Conservation (phyloP, 1,140 invertebrate genomes). For the Paralvinella palmiformis region DNA sequence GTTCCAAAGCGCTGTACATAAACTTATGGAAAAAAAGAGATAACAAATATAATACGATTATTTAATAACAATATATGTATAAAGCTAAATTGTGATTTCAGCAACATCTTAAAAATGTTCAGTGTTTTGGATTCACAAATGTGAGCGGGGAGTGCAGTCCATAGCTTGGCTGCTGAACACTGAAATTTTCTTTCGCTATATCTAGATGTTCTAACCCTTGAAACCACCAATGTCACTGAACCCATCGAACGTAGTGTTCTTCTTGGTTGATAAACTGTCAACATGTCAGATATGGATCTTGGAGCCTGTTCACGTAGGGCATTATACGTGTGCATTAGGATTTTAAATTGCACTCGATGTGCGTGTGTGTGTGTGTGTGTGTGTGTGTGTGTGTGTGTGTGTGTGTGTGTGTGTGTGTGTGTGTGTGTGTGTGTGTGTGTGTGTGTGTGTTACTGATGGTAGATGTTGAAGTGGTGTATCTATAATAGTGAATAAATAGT, state of each 20-base stretch:
- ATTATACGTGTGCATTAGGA: background rate
- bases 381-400: slow-evolving; percentile 15
- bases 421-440: slow-evolving; percentile 15
- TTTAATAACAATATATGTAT: too few relatives aligned
- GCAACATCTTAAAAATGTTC: too few relatives aligned
- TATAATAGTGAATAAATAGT: too few relatives aligned
- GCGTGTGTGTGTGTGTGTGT: slow-evolving; percentile 9
- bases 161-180: too few relatives aligned
- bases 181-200: too few relatives aligned
- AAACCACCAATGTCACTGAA: background rate
- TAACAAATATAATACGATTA: too few relatives aligned
- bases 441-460: slow-evolving; percentile 14
- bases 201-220: background rate
- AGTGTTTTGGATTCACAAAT: too few relatives aligned
- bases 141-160: too few relatives aligned
- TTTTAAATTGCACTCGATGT: background rate
- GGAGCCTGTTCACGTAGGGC: background rate
- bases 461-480: too few relatives aligned
- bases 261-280: background rate
- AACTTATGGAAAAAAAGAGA: too few relatives aligned
- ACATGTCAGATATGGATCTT: background rate
- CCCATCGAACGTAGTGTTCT: background rate
- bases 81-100: too few relatives aligned
- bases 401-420: slow-evolving; percentile 12
- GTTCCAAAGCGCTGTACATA: too few relatives aligned